Conservation (phyloP, 2,888 invertebrate species). For the Ephialtes manifestator region DNA sequence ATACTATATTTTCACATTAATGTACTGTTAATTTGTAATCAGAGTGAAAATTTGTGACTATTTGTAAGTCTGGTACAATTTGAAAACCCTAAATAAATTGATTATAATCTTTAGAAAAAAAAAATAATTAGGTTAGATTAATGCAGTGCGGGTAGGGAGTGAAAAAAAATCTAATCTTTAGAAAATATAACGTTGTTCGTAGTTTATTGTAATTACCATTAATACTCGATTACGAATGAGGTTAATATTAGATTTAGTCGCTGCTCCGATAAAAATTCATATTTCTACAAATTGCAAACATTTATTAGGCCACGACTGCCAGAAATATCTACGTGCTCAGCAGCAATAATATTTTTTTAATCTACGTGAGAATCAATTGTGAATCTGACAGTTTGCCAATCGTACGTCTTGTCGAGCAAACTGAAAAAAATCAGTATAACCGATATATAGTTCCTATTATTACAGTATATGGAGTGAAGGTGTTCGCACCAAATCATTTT, state of each 20-base stretch:
- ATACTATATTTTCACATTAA: too few species aligned
- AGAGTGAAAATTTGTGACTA: too few species aligned
- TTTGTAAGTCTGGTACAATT: too few species aligned
- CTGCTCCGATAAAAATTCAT: slow-evolving; percentile 1
- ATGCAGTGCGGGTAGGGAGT: too few species aligned
- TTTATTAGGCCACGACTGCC: neutral
- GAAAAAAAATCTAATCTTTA: too few species aligned
- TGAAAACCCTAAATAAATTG: too few species aligned
- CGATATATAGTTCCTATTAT: neutral
- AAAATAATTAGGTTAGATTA: too few species aligned
- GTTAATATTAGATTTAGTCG: neutral
- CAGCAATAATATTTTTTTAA: neutral
- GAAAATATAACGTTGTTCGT: too few species aligned
- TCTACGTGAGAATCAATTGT: slow-evolving; percentile 30
- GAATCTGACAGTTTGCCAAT: slow-evolving; percentile 13
- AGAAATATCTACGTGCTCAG: neutral
- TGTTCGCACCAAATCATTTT: neutral
- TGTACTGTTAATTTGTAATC: too few species aligned
- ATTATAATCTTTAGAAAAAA: too few species aligned
- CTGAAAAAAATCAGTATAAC: neutral
- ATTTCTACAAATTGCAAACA: neutral
- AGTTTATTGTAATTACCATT: neutral
- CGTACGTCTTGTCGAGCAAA: neutral
- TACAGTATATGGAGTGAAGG: neutral
- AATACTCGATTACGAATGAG: neutral